Conservation (phyloP, 64 coral and sea anemone genomes). For the Catalaphyllia jardinei region DNA sequence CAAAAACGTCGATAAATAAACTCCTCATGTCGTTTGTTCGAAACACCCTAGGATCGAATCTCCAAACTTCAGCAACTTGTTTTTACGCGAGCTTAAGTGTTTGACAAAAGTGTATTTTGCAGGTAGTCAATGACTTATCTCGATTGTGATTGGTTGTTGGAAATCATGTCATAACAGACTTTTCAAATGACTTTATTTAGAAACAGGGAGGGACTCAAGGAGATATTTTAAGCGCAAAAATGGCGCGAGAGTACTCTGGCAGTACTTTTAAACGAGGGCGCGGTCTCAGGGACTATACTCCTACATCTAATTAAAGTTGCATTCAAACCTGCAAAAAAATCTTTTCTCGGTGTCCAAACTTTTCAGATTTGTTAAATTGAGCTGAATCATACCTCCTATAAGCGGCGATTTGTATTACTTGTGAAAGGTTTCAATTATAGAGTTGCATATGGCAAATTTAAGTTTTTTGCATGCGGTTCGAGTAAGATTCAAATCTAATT, state of each 20-base stretch:
- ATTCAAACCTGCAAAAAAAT: too few relatives aligned
- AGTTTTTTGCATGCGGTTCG: too few relatives aligned
- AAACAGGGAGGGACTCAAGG: not conserved
- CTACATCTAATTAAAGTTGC: too few relatives aligned
- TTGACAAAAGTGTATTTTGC: conserved; percentile 2
- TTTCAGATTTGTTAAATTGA: too few relatives aligned
- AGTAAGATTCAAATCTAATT: too few relatives aligned
- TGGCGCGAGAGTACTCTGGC: not conserved
- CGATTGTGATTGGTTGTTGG: not conserved
- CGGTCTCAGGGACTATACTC: too few relatives aligned
- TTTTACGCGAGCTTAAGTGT: conserved; percentile 6
- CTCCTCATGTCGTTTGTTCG: not conserved
- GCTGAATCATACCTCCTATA: too few relatives aligned
- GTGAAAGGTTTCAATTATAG: too few relatives aligned
- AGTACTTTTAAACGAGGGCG: too few relatives aligned
- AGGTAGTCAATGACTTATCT: not conserved
- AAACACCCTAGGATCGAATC: not conserved
- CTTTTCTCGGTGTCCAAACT: too few relatives aligned
- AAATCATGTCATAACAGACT: conserved; percentile 1
- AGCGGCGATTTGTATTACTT: too few relatives aligned
- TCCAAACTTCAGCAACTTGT: not conserved
- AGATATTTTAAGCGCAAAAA: not conserved
- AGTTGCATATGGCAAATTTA: too few relatives aligned
- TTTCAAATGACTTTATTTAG: conserved; percentile 13
- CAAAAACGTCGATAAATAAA: not conserved